phyloP scores from a whole-genome alignment of 2,113 vertebrate species.

The Tragelaphus imberbis region DNA sequence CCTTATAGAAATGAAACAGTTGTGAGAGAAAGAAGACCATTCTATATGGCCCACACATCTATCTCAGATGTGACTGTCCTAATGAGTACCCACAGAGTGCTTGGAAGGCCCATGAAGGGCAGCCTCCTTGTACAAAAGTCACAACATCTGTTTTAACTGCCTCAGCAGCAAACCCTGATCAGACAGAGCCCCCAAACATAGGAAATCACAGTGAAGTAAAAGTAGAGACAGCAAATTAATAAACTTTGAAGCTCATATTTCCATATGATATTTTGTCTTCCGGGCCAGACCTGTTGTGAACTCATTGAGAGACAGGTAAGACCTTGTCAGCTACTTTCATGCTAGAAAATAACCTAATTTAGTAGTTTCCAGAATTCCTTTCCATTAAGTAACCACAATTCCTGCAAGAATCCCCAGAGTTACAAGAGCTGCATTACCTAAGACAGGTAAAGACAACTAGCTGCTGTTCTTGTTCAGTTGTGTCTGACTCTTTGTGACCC shows the following conservation, averaged over 20 bases:
- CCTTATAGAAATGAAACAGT: neutral
- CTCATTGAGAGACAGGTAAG: neutral
- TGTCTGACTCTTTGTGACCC: neutral
- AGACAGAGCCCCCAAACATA: neutral
- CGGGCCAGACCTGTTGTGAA: neutral
- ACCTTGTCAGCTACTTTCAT: neutral
- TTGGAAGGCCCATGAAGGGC: neutral
- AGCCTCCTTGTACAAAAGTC: neutral
- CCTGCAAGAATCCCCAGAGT: neutral
- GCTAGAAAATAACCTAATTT: constrained; percentile 14
- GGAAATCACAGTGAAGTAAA: neutral
- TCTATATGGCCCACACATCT: neutral
- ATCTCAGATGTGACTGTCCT: neutral
- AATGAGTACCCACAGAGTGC: neutral
- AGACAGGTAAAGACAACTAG: neutral
- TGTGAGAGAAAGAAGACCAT: neutral
- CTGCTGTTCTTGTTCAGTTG: neutral
- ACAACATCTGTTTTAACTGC: neutral
- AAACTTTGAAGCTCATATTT: neutral
- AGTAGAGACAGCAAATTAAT: neutral
- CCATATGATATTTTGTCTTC: neutral
- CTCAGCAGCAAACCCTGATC: neutral
- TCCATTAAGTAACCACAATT: neutral
- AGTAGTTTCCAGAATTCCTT: neutral
- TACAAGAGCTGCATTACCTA: neutral